phyloP scores from a whole-genome alignment of 2,888 invertebrate species.

The Girardia tigrina region DNA sequence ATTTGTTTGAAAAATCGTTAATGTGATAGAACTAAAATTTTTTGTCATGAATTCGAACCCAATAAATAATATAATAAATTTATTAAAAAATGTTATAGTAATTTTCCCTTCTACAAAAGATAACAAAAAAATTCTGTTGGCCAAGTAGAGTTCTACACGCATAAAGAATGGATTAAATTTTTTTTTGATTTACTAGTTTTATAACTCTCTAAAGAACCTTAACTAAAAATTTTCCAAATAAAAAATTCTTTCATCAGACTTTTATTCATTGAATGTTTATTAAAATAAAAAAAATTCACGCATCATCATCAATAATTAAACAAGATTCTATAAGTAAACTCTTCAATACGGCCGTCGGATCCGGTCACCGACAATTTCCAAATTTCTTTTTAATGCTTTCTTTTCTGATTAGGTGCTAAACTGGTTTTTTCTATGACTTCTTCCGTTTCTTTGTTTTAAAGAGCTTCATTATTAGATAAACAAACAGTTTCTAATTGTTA shows the following conservation, averaged over 20 bases:
- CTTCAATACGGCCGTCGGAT: background rate
- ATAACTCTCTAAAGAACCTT: background rate
- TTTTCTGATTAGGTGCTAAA: background rate
- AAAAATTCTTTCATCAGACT: background rate
- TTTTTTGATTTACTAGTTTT: no score
- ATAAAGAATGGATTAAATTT: no score
- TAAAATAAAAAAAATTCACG: background rate
- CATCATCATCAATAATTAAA: background rate
- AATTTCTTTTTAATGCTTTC: background rate
- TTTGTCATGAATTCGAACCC: no score
- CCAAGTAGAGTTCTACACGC: no score
- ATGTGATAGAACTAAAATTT: no score
- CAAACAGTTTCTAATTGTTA: background rate
- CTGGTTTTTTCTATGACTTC: background rate
- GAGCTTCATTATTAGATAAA: background rate
- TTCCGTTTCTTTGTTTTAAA: background rate
- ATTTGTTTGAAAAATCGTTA: no score
- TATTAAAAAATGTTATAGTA: no score
- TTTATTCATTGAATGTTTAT: background rate
- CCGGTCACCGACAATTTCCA: background rate
- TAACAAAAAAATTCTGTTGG: no score
- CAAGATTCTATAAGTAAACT: background rate
- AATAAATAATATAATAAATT: no score
- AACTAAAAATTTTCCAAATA: background rate
- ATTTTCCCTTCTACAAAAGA: no score